Evolutionary conservation across 2,797 vertebrate genomes (phyloP).

Genomic region (Gymnodraco acuticeps): DNA sequence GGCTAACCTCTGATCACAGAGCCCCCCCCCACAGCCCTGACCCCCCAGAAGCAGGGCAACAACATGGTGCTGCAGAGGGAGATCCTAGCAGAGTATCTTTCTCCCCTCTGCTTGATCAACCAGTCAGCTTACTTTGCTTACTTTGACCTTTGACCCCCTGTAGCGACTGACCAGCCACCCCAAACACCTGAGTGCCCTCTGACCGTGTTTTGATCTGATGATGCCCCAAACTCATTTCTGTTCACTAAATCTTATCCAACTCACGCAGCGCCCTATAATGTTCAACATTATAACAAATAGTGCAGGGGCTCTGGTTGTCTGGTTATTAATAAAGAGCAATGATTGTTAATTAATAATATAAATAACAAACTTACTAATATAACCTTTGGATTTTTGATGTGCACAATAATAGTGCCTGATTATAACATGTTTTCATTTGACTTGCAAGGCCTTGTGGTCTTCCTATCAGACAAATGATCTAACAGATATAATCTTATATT

Average conservation of each 20-base stretch:
- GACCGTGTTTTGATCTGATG: background rate
- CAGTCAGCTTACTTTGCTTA: slow-evolving; percentile 4
- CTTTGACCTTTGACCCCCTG: slow-evolving; percentile 30
- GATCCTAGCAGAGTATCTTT: slow-evolving; percentile 7
- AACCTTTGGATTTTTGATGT: too few relatives aligned
- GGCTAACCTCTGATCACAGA: background rate
- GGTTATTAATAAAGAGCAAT: too few relatives aligned
- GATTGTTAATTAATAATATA: too few relatives aligned
- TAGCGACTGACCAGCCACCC: slow-evolving; percentile 9
- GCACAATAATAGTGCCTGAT: too few relatives aligned
- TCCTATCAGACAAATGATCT: background rate
- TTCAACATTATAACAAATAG: background rate
- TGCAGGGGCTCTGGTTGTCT: too few relatives aligned
- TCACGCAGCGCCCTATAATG: background rate
- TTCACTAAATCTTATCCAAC: background rate
- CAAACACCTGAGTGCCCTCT: slow-evolving; percentile 5
- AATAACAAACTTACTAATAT: too few relatives aligned
- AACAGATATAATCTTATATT: background rate
- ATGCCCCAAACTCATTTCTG: background rate
- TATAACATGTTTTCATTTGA: too few relatives aligned
- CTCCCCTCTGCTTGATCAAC: slow-evolving; percentile 19
- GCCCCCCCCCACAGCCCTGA: background rate
- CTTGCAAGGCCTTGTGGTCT: too few relatives aligned
- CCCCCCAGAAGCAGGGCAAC: background rate
- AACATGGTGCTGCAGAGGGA: slow-evolving; percentile 9